Conservation (phyloP, 2,888 invertebrate species). For the Luperina testacea region DNA sequence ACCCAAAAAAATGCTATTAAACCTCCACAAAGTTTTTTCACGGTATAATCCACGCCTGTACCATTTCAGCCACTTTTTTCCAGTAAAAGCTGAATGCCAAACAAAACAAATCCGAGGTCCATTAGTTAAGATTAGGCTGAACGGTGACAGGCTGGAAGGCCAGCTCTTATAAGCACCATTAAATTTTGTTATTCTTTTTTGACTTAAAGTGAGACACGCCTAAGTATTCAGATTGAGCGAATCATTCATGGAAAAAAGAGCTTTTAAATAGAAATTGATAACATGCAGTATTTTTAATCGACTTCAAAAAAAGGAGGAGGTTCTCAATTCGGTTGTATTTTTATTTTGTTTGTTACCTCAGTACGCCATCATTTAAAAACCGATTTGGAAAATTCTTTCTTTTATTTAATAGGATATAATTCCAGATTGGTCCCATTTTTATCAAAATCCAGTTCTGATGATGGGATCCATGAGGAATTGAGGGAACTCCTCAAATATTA, state of each 20-base stretch:
- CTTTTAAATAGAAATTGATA: neutral
- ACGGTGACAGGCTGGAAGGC: slow-evolving; percentile 46
- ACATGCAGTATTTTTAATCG: too few species aligned
- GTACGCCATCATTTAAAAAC: too few species aligned
- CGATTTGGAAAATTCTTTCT: too few species aligned
- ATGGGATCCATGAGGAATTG: too few species aligned
- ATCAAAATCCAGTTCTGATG: too few species aligned
- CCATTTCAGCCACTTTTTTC: slow-evolving; percentile 30
- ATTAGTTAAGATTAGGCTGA: slow-evolving; percentile 59
- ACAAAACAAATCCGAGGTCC: slow-evolving; percentile 55
- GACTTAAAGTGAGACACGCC: slow-evolving; percentile 12
- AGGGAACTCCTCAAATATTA: too few species aligned
- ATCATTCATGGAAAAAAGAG: neutral
- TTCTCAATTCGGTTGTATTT: too few species aligned
- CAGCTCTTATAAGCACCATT: slow-evolving; percentile 43
- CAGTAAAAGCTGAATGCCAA: slow-evolving; percentile 36
- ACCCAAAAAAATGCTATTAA: slow-evolving; percentile 16
- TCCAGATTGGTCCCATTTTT: too few species aligned
- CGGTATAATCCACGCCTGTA: slow-evolving; percentile 8
- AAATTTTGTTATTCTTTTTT: slow-evolving; percentile 26
- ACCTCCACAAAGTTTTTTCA: slow-evolving; percentile 22
- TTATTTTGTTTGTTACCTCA: too few species aligned
- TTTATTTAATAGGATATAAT: too few species aligned
- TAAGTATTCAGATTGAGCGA: neutral
- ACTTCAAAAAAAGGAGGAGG: too few species aligned